Conservation (phyloP, 2,888 invertebrate genomes). For the Apodemia duryi region DNA sequence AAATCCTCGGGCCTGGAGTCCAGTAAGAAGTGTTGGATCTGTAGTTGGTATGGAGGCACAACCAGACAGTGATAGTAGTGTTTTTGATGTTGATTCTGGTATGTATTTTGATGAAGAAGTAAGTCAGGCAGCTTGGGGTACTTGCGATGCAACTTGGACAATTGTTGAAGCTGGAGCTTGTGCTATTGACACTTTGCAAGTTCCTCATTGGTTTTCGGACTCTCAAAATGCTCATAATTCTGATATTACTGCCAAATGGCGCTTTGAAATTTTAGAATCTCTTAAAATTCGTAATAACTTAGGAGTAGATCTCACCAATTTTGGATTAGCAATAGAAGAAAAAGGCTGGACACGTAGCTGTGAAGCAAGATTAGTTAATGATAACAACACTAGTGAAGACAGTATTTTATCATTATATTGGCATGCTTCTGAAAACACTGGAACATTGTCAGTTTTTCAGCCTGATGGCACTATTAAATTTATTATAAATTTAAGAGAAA, state of each 20-base stretch:
- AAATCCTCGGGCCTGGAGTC: slow-evolving; percentile 92
- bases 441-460: slow-evolving; percentile 87
- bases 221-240: slow-evolving; percentile 77
- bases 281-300: slow-evolving; percentile 80
- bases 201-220: slow-evolving; percentile 89
- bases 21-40: slow-evolving; percentile 92
- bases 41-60: slow-evolving; percentile 92
- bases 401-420: slow-evolving; percentile 90
- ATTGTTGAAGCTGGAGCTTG: slow-evolving; percentile 91
- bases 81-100: slow-evolving; percentile 89
- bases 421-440: slow-evolving; percentile 86
- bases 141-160: slow-evolving; percentile 89
- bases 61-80: slow-evolving; percentile 89
- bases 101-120: slow-evolving; percentile 90
- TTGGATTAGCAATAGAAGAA: slow-evolving; percentile 89
- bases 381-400: slow-evolving; percentile 82
- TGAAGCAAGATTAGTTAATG: slow-evolving; percentile 84
- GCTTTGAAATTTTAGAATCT: slow-evolving; percentile 84
- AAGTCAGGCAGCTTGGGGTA: slow-evolving; percentile 87
- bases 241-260: slow-evolving; percentile 87
- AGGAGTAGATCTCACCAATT: slow-evolving; percentile 77
- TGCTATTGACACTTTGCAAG: slow-evolving; percentile 83
- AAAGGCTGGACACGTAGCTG: slow-evolving; percentile 93
- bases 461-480: slow-evolving; percentile 89
- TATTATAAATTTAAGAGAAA: slow-evolving; percentile 85